Base-by-base conservation (phyloP, 2,797 vertebrate genomes). In the Poeciliopsis presidionis region DNA sequence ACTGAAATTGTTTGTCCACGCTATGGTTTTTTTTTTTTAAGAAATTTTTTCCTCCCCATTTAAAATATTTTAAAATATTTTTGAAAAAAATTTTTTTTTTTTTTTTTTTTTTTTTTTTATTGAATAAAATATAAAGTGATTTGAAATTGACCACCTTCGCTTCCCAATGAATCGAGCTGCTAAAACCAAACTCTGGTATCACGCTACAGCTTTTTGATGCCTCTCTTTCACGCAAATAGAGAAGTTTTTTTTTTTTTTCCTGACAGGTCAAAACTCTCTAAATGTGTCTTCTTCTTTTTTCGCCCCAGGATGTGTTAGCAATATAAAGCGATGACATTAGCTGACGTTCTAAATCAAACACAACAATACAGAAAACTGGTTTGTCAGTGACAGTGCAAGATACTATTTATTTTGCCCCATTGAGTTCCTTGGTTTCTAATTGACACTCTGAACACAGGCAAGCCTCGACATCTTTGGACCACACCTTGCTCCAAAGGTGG, bases 341-440 rank as follows among this genome's bases (percentile, higher is more conserved):
- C 8, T 16, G 3, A n/a, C 28, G 1, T 59, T 82, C 57, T 72
- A 47, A 69, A 71, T 43, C 0, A 0, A 5, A 20, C 16, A 65
- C 28, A 70, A 73, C 33, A 74, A 18, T 61, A n/a, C 2, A 25
- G 46, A 73, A 30, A 92, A 86, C 84, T 79, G 80, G 87, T 90
- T 89, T 82, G 22, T 49, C 75, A 46, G 25, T 75, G n/a, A 46
- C 3, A 6, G 8, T 1, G 0, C 61, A 25, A 49, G 45, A 2
- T 78, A 14, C 36, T 28, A 8, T 25, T 76, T 41, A 72, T 0
- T 53, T 22, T 77, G 5, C 0, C 75, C 22, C 28, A 69, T 85
- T 85, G 81, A 86, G 14, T 70, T 67, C 1, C 46, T 18, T 2
- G n/a, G 55, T 79, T 79, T 72, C 18, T 41, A 22, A 1, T 71